Conservation (phyloP, 2,888 invertebrate species). For the Argynnis bischoffii region DNA sequence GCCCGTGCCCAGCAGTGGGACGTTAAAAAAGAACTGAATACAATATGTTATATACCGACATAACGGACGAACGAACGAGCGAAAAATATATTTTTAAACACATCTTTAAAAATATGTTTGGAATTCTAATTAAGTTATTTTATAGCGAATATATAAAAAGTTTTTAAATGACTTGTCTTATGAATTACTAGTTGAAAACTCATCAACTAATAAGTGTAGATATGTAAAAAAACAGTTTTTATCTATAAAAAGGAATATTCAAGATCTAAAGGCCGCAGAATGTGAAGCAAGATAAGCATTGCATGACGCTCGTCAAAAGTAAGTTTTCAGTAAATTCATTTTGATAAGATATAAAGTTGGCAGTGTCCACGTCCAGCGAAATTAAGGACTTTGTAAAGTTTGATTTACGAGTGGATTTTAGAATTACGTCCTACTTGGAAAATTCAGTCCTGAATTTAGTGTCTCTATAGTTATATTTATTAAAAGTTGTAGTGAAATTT, state of each 20-base stretch:
- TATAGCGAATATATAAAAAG: too few relatives aligned
- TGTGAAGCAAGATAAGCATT: slow-evolving; percentile 15
- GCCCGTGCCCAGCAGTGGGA: too few relatives aligned
- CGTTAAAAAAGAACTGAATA: too few relatives aligned
- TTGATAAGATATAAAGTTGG: slow-evolving; percentile 40
- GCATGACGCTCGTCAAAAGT: slow-evolving; percentile 21
- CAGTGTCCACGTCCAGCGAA: slow-evolving; percentile 39
- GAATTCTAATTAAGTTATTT: too few relatives aligned
- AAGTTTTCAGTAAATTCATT: slow-evolving; percentile 31
- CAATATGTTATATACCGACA: too few relatives aligned
- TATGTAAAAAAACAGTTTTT: not conserved
- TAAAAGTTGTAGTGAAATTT: too few relatives aligned
- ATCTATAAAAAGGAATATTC: not conserved
- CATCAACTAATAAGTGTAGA: not conserved
- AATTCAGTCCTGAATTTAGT: not conserved
- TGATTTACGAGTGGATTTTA: slow-evolving; percentile 45
- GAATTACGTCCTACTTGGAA: slow-evolving; percentile 17
- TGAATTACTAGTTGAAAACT: too few relatives aligned
- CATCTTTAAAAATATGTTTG: too few relatives aligned
- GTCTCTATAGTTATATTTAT: too few relatives aligned
- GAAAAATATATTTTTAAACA: too few relatives aligned
- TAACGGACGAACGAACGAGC: too few relatives aligned
- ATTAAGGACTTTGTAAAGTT: slow-evolving; percentile 44
- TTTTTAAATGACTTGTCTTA: too few relatives aligned
- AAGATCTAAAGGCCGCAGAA: slow-evolving; percentile 16